Percentiles rank a stretch among this genome's conserved stretches.
phyloP scores from a whole-genome alignment of 23 tunicate species.

The Trididemnum nubilum region DNA sequence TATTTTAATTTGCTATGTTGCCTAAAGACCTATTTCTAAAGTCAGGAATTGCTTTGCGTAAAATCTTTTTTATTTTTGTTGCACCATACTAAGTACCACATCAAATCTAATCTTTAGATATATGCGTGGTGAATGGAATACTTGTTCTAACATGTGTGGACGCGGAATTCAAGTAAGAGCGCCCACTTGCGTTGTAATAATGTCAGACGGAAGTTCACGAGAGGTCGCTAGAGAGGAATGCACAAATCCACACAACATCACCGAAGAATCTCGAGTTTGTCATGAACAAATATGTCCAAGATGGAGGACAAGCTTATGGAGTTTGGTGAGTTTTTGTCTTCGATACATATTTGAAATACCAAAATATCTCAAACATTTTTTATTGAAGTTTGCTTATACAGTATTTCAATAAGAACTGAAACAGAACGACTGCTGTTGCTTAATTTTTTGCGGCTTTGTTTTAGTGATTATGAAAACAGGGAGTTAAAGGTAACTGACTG shows the following conservation, averaged over 20 bases:
- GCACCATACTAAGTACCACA: too few species aligned
- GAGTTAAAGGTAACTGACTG: too few species aligned
- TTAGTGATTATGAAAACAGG: too few species aligned
- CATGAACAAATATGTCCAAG: slow-evolving; percentile 41
- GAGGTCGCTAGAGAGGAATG: slow-evolving; percentile 60
- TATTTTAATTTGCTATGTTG: too few species aligned
- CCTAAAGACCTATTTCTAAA: too few species aligned
- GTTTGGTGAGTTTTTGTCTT: slow-evolving; percentile 38
- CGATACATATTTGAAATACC: not conserved
- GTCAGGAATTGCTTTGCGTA: too few species aligned
- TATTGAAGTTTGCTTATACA: slow-evolving; percentile 1
- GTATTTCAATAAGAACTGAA: not conserved
- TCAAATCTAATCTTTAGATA: not conserved
- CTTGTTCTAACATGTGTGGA: slow-evolving; percentile 66
- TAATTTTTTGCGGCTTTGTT: too few species aligned
- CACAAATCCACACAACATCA: not conserved
- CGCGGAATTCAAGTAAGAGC: slow-evolving; percentile 50
- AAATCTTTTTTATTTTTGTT: too few species aligned
- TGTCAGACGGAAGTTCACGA: slow-evolving; percentile 54
- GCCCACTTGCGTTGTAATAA: slow-evolving; percentile 46
- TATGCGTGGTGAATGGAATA: slow-evolving; percentile 50
- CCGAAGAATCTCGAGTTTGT: slow-evolving; percentile 38
- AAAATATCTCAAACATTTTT: not conserved
- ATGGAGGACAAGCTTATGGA: slow-evolving; percentile 69
- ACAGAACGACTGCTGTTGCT: not conserved